A percentile compares a stretch with the other conserved stretches of the same genome.
Conservation (phyloP, 2,113 vertebrate genomes). For the Salvelinus namaycush region DNA sequence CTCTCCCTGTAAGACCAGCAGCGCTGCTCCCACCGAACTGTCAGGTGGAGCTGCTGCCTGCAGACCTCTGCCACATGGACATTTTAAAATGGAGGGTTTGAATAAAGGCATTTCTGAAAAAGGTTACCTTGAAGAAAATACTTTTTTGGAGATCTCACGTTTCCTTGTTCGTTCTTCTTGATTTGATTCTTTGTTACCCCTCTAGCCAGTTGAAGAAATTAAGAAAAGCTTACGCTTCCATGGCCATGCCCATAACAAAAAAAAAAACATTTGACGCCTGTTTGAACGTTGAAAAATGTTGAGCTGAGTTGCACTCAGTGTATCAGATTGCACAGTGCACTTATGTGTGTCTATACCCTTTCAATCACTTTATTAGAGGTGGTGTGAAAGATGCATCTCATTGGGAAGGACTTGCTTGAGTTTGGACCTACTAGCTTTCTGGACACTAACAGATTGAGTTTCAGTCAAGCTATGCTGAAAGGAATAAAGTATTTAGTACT, state of each 20-base stretch:
- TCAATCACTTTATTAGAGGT: slow-evolving; percentile 50
- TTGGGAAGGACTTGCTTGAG: background rate
- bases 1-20: slow-evolving; percentile 35
- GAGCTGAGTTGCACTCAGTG: slow-evolving; percentile 48
- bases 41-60: slow-evolving; percentile 31
- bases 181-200: slow-evolving; percentile 66
- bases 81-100: slow-evolving; percentile 39
- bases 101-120: slow-evolving; percentile 60
- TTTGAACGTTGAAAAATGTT: slow-evolving; percentile 13
- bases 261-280: background rate
- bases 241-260: background rate
- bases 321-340: slow-evolving; percentile 39
- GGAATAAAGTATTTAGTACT: slow-evolving; percentile 56
- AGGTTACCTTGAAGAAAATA: slow-evolving; percentile 69
- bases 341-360: slow-evolving; percentile 25
- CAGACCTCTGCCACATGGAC: slow-evolving; percentile 39
- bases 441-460: slow-evolving; percentile 50
- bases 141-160: slow-evolving; percentile 66
- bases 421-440: slow-evolving; percentile 34
- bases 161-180: slow-evolving; percentile 70
- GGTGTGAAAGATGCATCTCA: slow-evolving; percentile 54
- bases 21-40: slow-evolving; percentile 44
- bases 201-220: slow-evolving; percentile 60
- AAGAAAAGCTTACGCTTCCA: slow-evolving; percentile 7
- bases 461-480: slow-evolving; percentile 52